Conservation (phyloP, 2,113 vertebrate genomes). For the Martes martes region DNA sequence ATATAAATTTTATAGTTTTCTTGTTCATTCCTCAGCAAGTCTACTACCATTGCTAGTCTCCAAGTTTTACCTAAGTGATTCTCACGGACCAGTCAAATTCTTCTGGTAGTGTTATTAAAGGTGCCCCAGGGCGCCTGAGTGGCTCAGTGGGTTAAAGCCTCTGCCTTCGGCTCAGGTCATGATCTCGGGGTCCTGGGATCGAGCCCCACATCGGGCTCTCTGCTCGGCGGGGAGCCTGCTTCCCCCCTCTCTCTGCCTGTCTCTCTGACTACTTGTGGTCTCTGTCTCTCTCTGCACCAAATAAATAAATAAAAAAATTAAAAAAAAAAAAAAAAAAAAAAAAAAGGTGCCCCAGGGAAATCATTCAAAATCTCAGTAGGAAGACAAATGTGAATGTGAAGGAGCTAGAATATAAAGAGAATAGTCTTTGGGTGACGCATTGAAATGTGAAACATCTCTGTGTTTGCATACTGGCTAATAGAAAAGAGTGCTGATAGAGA, state of each 20-base stretch:
- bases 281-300: too few species aligned
- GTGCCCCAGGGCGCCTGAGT: rapidly evolving
- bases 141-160: too few species aligned
- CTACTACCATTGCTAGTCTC: neutral
- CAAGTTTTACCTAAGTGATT: neutral
- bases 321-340: too few species aligned
- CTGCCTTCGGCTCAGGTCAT: too few species aligned
- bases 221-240: too few species aligned
- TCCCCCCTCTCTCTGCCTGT: too few species aligned
- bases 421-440: neutral
- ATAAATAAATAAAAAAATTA: too few species aligned
- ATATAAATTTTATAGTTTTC: neutral
- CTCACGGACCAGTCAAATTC: neutral
- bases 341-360: too few species aligned
- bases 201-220: too few species aligned
- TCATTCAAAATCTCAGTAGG: neutral
- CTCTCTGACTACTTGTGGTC: too few species aligned
- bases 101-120: neutral
- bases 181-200: too few species aligned
- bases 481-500: neutral
- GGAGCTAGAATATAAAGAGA: neutral
- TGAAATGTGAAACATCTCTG: neutral
- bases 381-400: neutral
- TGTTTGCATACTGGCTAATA: neutral
- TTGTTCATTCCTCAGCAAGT: neutral